Evolutionary conservation across 2,888 invertebrate species (phyloP), one percentile per base, ranked within the genome.

Genomic region (Epinotia demarniana): DNA sequence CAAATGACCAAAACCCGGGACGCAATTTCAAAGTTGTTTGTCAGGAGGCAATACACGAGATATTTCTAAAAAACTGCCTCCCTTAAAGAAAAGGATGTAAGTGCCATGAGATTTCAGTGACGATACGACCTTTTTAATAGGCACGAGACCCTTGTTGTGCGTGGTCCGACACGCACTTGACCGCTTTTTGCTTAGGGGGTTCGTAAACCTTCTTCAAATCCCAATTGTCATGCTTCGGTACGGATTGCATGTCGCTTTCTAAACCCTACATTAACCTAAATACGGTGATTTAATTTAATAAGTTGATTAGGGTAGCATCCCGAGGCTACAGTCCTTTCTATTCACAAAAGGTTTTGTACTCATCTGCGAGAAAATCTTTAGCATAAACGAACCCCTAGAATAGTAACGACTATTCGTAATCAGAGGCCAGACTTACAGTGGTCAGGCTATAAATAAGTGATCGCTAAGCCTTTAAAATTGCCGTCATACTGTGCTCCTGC

Each of bases 241-340:
- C 18, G n/a, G 4, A 58, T 61, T 53, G 60, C 67, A 60, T 46
- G 27, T 63, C 33, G n/a, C 58, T 13, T 39, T 39, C 39, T 39
- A 39, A 58, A 70, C 49, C 70, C 70, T 60, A 53, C 66, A 75
- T 75, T 75, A 71, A 66, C 60, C 64, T 70, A 71, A 75, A 75
- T 66, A 71, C 12, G 58, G 53, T 58, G 70, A 60, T 75, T 71
- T 71, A 43, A 66, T 70, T 75, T 75, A 75, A 71, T 75, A 70
- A 55, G 70, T 64, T 19, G 70, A 69, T 58, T 64, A 53, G 64
- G 64, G 33, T 62, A 49, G 12, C 53, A 49, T 63, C 63, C 69
- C 69, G 18, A 19, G 63, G 70, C 64, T 61, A 55, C 12, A 62
- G 46, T 62, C n/a, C 27, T 13, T 53, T 53, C 8, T 64, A 49